Base-by-base conservation (phyloP, 1,140 invertebrate genomes). In the Drosophila neocordata region DNA sequence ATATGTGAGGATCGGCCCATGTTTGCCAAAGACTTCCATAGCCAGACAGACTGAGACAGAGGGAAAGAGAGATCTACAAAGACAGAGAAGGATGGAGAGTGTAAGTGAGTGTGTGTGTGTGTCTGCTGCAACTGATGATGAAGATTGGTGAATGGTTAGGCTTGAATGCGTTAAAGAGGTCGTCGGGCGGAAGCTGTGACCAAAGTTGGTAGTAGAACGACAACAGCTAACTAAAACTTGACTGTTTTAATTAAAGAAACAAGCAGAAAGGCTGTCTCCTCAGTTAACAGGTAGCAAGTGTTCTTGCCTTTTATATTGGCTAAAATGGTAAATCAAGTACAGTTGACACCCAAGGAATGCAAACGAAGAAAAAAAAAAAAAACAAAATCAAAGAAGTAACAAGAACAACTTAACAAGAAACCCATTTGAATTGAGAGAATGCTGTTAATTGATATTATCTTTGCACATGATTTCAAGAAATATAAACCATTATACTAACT, bases 211-310 rank as follows among this genome's bases (percentile, higher is more conserved):
- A 81, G 65, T 67, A 48, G 48, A 35, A 58, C 35, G 24, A 44
- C 69, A 48, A 55, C 61, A 65, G 34, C 77, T 6, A 75, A 75
- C 80, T 73, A 64, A 74, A 78, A 61, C 37, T 65, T 64, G 74
- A 65, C 71, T 78, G 74, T 79, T 88, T 85, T 87, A 87, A 87
- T 87, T 87, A 87, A 87, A 88, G 74, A 88, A 87, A 87, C 82
- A 41, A 37, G 44, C 44, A 56, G 56, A 18, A 60, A 79, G 44
- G 63, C 44, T 62, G 74, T 53, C 41, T 48, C 8, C 41, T 7
- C 41, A 48, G 41, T 18, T 8, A 44, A 56, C 81, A 83, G 77
- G 79, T 78, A 88, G 78, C 82, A 69, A 69, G 74, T 81, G 77
- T 56, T 67, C 63, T 67, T 55, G 59, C 12, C 59, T 53, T 69